Base-by-base conservation (phyloP, 2,113 vertebrate genomes). In the Corythornis madagascariensis region DNA sequence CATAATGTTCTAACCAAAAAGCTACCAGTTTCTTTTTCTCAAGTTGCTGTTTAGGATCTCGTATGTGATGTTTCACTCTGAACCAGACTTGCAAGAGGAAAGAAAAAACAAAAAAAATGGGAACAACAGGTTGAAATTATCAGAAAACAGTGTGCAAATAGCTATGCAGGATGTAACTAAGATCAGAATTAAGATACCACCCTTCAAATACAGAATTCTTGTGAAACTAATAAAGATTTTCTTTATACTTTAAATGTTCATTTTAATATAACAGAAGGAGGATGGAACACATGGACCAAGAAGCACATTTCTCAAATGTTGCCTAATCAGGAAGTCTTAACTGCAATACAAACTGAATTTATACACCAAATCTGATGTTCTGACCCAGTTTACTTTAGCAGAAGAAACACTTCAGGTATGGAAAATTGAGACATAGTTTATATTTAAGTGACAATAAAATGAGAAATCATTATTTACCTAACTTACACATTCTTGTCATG, bases 1-100 rank as follows among this genome's bases (percentile, higher is more conserved):
- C 97, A 83, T 99, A 99, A 21, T 98, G 98, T 95, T 99, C 99
- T 95, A 99, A 89, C 99, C 99, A 99, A 97, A 99, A 99, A 29
- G 99, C 99, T 9, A 99, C 97, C 26, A 99, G 98, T 92, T 98
- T 98, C 98, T 99, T 99, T 97, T 99, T 99, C 69, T 99, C 99
- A 86, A 98, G 19, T 19, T 97, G 92, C 2, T 98, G 98, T 97
- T 99, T 99, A 66, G 98, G 65, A 95, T 99, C 99, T 96, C 97
- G 99, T 16, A 96, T 26, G 53, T 99, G 99, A 53, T 98, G 97
- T 91, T 99, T 99, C 67, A 99, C 99, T 95, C 94, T 98, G 95
- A 99, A 99, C 99, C 99, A 99, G 91, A 99, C 99, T 99, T 95
- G 56, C 18, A 33, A 67, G 40, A 84, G 82, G 43, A 55, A 31